A percentile compares a stretch with the other conserved stretches of the same genome.
phyloP scores from a whole-genome alignment of 2,797 vertebrate species.

The Crax fasciolata region DNA sequence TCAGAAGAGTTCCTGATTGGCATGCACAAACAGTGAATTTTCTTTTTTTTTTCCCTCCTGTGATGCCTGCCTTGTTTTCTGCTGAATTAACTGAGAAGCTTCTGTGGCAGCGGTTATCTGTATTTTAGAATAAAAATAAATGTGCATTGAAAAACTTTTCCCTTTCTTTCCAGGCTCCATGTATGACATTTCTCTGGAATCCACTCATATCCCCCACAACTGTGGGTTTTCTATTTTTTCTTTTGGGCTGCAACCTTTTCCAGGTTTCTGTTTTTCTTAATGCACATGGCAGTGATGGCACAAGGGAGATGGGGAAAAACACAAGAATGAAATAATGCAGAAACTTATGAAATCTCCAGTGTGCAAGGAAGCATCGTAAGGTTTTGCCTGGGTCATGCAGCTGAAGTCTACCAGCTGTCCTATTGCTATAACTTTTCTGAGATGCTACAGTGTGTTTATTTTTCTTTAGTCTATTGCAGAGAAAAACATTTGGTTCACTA shows the following conservation, averaged over 20 bases:
- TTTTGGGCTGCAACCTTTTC: neutral
- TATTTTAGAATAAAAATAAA: neutral
- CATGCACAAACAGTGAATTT: fast-evolving
- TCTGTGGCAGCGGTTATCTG: neutral
- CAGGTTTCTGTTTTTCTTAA: neutral
- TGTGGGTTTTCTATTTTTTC: neutral
- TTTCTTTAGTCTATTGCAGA: neutral
- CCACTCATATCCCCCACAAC: neutral
- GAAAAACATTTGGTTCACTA: neutral
- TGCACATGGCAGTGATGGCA: neutral
- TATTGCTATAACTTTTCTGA: neutral
- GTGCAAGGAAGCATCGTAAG: neutral
- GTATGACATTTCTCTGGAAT: neutral
- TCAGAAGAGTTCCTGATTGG: neutral
- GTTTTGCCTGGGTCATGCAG: constrained; percentile 2
- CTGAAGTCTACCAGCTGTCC: neutral
- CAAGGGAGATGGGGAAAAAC: neutral
- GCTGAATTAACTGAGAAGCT: neutral
- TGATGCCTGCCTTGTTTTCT: neutral
- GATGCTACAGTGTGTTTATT: neutral
- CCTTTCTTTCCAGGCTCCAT: neutral
- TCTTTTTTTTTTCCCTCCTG: neutral
- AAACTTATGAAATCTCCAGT: neutral
- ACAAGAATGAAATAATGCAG: constrained; percentile 25
- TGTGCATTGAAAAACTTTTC: neutral